Evolutionary conservation across 2,113 vertebrate species (phyloP).

Genomic region (Copsychus sechellarum): DNA sequence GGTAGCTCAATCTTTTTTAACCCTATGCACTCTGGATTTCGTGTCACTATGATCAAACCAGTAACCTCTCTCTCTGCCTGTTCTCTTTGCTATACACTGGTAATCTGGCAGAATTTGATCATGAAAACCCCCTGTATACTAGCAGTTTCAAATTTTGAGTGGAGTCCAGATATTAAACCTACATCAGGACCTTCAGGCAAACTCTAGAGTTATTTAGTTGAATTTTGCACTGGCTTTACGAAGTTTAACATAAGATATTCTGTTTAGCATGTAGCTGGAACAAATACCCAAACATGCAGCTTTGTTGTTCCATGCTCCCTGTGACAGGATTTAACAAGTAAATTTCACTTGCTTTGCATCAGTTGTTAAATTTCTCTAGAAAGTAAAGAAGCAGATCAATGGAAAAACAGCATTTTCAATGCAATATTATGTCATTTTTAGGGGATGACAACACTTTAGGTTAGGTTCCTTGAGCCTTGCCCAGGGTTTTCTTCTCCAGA

Average conservation of each 20-base stretch:
- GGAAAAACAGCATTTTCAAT: background rate
- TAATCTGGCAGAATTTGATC: background rate
- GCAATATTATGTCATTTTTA: background rate
- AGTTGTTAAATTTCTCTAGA: background rate
- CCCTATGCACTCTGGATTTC: background rate
- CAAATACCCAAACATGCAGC: background rate
- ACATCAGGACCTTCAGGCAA: background rate
- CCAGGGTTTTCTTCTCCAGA: background rate
- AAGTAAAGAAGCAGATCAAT: background rate
- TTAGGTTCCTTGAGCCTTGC: background rate
- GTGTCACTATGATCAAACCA: background rate
- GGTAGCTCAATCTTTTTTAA: background rate
- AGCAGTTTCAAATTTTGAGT: background rate
- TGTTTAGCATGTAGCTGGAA: background rate
- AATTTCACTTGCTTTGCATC: fast-evolving
- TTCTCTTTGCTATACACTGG: background rate
- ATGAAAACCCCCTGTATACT: background rate
- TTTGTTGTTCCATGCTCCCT: background rate
- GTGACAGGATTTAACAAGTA: background rate
- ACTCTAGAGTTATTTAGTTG: background rate
- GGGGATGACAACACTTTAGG: background rate
- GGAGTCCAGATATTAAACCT: background rate
- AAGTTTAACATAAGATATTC: background rate
- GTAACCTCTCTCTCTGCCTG: background rate
- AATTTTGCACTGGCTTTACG: background rate